Percentiles rank a stretch among this genome's conserved stretches.
phyloP scores from a whole-genome alignment of 1,140 invertebrate genomes.

The Listronotus oregonensis region DNA sequence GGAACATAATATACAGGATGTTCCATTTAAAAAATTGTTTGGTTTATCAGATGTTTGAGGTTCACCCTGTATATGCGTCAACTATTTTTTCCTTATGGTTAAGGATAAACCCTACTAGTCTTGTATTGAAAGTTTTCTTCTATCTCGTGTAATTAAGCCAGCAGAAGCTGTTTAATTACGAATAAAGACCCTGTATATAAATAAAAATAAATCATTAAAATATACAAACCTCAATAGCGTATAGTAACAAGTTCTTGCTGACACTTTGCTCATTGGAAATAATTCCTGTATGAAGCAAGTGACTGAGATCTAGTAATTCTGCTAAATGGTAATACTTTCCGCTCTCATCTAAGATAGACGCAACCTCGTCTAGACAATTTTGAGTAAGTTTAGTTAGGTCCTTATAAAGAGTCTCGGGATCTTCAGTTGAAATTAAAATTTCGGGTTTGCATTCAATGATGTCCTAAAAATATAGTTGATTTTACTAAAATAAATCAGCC shows the following conservation, averaged over 20 bases:
- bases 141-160: no score
- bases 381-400: conserved; percentile 34
- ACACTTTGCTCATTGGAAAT: conserved; percentile 34
- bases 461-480: conserved; percentile 26
- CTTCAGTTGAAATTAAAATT: conserved; percentile 22
- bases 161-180: no score
- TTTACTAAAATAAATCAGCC: no score
- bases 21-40: no score
- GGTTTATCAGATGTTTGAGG: no score
- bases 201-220: conserved; percentile 12
- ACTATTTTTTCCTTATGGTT: no score
- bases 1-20: no score
- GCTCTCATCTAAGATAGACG: conserved; percentile 42
- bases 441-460: conserved; percentile 34
- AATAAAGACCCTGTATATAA: no score
- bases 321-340: conserved; percentile 44
- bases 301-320: conserved; percentile 43
- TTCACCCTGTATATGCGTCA: no score
- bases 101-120: no score
- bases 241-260: conserved; percentile 40
- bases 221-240: conserved; percentile 41
- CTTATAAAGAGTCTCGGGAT: conserved; percentile 39
- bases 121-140: no score
- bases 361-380: conserved; percentile 42
- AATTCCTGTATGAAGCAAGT: conserved; percentile 39